Conservation (phyloP, 2,113 vertebrate genomes). For the Cygnus buccinator region DNA sequence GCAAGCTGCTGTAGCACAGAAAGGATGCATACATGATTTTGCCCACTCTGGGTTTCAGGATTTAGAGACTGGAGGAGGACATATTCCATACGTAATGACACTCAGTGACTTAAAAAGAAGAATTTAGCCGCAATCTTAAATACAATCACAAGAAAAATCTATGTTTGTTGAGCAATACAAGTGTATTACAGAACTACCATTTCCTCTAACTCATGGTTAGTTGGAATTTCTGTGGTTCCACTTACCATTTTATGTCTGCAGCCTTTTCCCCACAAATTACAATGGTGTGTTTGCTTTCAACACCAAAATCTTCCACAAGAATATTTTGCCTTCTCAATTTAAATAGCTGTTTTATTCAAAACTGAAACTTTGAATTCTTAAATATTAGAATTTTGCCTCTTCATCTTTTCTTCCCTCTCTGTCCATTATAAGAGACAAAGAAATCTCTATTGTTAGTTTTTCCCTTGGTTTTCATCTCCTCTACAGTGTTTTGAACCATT, state of each 20-base stretch:
- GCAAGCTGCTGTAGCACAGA: constrained; percentile 3
- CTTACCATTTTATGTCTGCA: not conserved
- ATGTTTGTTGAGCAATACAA: not conserved
- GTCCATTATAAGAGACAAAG: not conserved
- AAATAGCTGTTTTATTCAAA: not conserved
- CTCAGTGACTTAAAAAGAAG: not conserved
- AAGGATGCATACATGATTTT: not conserved
- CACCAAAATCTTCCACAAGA: not conserved
- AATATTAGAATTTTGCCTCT: not conserved
- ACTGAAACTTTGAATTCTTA: not conserved
- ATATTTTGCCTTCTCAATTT: not conserved
- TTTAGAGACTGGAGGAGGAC: not conserved
- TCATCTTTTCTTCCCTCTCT: not conserved
- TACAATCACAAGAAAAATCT: not conserved
- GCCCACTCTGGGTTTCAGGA: not conserved
- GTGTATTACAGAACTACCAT: not conserved
- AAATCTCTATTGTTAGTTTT: not conserved
- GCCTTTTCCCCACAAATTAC: not conserved
- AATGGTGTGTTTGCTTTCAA: not conserved
- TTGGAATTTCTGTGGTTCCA: not conserved
- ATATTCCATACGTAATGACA: not conserved
- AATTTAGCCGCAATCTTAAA: not conserved
- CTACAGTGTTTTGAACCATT: not conserved
- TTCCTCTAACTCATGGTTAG: not conserved
- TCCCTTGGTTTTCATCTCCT: not conserved